A percentile compares a stretch with the other conserved stretches of the same genome.
Evolutionary conservation across 2,113 vertebrate species (phyloP).

Genomic region (Pagrus major): DNA sequence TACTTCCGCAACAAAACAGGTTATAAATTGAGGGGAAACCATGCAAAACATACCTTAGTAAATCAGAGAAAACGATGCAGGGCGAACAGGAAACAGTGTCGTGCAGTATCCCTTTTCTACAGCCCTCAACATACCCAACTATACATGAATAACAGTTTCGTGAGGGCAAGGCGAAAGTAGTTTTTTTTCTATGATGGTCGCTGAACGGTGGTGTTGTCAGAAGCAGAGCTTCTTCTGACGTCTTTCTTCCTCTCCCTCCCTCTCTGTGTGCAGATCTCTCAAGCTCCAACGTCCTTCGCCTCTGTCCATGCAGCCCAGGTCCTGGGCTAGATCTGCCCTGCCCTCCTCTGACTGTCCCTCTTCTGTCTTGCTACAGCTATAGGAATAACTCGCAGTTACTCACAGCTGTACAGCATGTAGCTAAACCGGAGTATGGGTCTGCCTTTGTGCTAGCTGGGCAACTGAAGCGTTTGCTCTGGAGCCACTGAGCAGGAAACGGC

Average conservation of each 20-base stretch:
- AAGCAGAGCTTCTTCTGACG: conserved; percentile 80
- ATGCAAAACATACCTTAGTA: conserved; percentile 86
- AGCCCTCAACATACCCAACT: conserved; percentile 54
- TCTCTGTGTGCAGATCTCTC: conserved; percentile 77
- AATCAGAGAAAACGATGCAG: conserved; percentile 79
- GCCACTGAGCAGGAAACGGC: conserved; percentile 76
- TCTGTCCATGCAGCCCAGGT: conserved; percentile 84
- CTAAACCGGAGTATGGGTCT: conserved; percentile 75
- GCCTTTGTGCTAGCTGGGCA: conserved; percentile 90
- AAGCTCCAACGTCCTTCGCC: conserved; percentile 77
- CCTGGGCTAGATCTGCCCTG: conserved; percentile 77
- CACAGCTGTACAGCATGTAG: conserved; percentile 86
- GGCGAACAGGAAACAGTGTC: conserved; percentile 69
- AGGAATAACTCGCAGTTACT: conserved; percentile 79
- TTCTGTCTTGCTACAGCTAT: conserved; percentile 52
- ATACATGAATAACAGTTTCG: conserved; percentile 70
- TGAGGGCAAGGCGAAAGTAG: conserved; percentile 74
- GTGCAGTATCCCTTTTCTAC: conserved; percentile 69
- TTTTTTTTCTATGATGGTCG: conserved; percentile 72
- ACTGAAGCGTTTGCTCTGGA: conserved; percentile 77
- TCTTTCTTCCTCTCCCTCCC: conserved; percentile 82
- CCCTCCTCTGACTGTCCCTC: conserved; percentile 63
- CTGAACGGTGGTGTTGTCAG: conserved; percentile 76
- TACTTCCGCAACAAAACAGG: conserved; percentile 77
- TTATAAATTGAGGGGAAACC: conserved; percentile 76